Conservation (phyloP, 2,113 vertebrate genomes). For the Etia nguti region DNA sequence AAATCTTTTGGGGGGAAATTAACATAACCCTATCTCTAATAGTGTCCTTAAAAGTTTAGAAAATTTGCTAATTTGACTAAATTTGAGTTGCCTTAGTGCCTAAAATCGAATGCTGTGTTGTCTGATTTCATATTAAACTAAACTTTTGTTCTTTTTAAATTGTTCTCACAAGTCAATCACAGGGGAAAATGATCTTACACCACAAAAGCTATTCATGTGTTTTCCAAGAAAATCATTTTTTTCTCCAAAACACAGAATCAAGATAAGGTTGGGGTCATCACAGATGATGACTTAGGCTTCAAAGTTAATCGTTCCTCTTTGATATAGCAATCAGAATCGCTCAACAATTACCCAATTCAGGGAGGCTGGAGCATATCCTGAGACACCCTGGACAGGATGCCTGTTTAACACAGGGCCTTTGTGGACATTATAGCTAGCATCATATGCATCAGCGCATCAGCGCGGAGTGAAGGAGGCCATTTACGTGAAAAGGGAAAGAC, state of each 20-base stretch:
- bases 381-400: neutral
- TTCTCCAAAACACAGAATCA: neutral
- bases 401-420: neutral
- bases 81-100: neutral
- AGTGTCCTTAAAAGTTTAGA: neutral
- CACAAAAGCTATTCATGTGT: neutral
- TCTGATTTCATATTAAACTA: neutral
- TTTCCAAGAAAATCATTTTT: neutral
- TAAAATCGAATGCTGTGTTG: neutral
- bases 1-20: rapidly evolving
- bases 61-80: neutral
- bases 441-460: too few species aligned
- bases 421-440: neutral
- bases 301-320: neutral
- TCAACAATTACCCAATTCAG: neutral
- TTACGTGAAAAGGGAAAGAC: too few species aligned
- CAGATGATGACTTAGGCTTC: neutral
- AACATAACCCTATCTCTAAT: neutral
- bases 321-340: neutral
- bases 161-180: neutral
- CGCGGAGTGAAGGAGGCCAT: too few species aligned
- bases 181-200: neutral
- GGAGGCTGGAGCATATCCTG: neutral
- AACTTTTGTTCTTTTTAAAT: too few species aligned
- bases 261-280: neutral